phyloP scores from a whole-genome alignment of 2,113 vertebrate genomes.

The Salvelinus sp. region DNA sequence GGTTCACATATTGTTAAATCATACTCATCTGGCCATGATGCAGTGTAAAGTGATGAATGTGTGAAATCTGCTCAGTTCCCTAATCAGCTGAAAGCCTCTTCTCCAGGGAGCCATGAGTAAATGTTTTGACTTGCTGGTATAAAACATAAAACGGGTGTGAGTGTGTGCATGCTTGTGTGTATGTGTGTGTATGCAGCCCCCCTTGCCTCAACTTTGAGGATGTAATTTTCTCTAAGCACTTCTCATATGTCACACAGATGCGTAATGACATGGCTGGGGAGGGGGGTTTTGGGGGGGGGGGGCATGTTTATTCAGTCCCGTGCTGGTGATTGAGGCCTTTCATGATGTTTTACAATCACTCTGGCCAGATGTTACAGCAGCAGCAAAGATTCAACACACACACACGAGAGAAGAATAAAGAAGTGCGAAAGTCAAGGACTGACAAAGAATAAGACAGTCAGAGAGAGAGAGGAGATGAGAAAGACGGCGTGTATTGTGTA shows the following conservation, averaged over 20 bases:
- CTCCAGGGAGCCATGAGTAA: slow-evolving; percentile 61
- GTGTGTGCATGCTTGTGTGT: background rate
- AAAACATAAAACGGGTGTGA: slow-evolving; percentile 29
- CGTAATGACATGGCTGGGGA: slow-evolving; percentile 14
- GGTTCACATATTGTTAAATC: background rate
- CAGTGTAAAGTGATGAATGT: slow-evolving; percentile 40
- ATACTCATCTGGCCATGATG: slow-evolving; percentile 26
- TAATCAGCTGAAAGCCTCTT: slow-evolving; percentile 52
- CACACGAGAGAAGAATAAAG: slow-evolving; percentile 25
- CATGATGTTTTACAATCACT: slow-evolving; percentile 38
- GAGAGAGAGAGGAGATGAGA: background rate
- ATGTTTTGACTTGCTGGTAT: slow-evolving; percentile 61
- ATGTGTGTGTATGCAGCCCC: background rate
- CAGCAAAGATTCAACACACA: slow-evolving; percentile 24
- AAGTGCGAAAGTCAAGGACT: no score
- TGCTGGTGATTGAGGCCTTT: slow-evolving; percentile 58
- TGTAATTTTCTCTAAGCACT: slow-evolving; percentile 50
- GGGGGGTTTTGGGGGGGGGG: no score
- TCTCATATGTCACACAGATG: slow-evolving; percentile 19
- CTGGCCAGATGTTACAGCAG: slow-evolving; percentile 46
- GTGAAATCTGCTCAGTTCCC: slow-evolving; percentile 46
- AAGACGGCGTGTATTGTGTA: background rate
- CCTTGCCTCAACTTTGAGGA: slow-evolving; percentile 14
- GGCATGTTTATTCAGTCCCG: slow-evolving; percentile 48
- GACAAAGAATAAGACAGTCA: background rate